A percentile compares a stretch with the other conserved stretches of the same genome.
phyloP scores from a whole-genome alignment of 2,888 invertebrate species.

The Merodon equestris region DNA sequence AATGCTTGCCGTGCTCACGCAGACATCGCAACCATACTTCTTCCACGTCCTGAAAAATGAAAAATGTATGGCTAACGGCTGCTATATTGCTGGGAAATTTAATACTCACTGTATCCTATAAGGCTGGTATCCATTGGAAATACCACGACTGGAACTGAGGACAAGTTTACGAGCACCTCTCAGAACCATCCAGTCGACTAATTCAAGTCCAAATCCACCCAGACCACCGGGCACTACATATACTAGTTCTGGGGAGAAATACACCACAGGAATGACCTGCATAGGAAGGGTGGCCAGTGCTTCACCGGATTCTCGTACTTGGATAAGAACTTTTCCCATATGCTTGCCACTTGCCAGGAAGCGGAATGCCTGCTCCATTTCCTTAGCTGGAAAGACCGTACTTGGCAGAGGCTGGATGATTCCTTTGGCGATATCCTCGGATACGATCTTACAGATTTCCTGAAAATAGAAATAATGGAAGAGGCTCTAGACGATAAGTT shows the following conservation, averaged over 20 bases:
- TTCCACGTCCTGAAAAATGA: conserved; percentile 83
- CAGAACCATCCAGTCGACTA: conserved; percentile 91
- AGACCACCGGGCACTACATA: conserved; percentile 89
- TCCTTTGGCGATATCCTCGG: conserved; percentile 83
- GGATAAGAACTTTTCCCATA: conserved; percentile 85
- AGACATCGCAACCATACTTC: conserved; percentile 84
- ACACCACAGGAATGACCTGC: conserved; percentile 72
- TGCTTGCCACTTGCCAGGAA: conserved; percentile 86
- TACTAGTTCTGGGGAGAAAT: conserved; percentile 73
- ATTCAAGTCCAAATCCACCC: conserved; percentile 94
- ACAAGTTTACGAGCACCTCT: conserved; percentile 89
- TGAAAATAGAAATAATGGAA: conserved; percentile 13
- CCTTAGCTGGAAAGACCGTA: conserved; percentile 83
- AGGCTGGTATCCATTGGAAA: conserved; percentile 90
- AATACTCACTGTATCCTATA: conserved; percentile 84
- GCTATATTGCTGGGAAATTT: no score
- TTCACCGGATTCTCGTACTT: conserved; percentile 74
- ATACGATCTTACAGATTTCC: conserved; percentile 6
- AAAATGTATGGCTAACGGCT: background rate
- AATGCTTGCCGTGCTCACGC: conserved; percentile 86
- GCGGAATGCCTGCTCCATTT: conserved; percentile 87
- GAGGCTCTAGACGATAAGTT: no score
- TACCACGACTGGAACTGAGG: conserved; percentile 89
- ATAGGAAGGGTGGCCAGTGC: conserved; percentile 73
- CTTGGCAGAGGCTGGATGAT: conserved; percentile 85